Conservation (phyloP, 1,140 invertebrate genomes). For the Bombus waltoni region DNA sequence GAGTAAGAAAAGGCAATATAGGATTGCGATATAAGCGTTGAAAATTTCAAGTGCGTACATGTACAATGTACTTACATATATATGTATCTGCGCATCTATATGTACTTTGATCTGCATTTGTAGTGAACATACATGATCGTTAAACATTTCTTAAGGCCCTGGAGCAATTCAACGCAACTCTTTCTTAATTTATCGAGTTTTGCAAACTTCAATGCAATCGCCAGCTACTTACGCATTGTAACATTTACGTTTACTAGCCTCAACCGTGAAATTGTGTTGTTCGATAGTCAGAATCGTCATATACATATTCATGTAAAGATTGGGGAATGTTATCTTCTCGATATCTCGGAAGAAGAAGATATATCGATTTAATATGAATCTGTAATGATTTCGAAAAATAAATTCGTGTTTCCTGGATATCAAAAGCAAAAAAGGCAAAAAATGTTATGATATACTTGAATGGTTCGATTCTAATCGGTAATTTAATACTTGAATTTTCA, state of each 20-base stretch:
- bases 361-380: not conserved
- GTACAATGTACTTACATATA: not conserved
- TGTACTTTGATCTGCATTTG: not conserved
- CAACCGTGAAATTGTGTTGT: not conserved
- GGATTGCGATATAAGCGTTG: not conserved
- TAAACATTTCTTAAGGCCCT: constrained; percentile 47
- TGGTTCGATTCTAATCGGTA: not conserved
- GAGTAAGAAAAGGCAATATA: constrained; percentile 18
- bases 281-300: not conserved
- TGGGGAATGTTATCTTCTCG: too few relatives aligned
- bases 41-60: not conserved
- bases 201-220: constrained; percentile 48
- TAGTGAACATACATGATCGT: constrained; percentile 25
- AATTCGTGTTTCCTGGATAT: not conserved
- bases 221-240: not conserved
- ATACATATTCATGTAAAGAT: not conserved
- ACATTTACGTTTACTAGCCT: not conserved
- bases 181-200: constrained; percentile 68
- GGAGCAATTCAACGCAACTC: constrained; percentile 28
- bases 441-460: not conserved
- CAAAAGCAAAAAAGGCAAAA: not conserved
- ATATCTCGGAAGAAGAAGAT: not conserved
- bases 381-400: not conserved
- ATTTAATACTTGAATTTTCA: not conserved
- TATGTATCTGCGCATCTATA: not conserved